Conservation (phyloP, 2,113 vertebrate species). For the Crotalus horridus region DNA sequence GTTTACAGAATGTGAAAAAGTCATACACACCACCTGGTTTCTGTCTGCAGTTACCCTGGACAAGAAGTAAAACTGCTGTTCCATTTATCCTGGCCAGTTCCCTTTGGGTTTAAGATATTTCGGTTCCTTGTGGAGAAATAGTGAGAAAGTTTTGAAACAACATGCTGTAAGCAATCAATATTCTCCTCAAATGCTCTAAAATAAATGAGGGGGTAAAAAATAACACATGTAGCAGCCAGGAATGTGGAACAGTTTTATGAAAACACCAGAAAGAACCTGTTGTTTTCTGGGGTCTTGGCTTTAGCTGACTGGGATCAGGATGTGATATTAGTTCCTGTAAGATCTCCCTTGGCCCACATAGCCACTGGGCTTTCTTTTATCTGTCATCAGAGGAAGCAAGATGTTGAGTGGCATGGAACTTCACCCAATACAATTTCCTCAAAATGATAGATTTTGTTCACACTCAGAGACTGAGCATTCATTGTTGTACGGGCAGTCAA, state of each 20-base stretch:
- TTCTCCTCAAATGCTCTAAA: neutral
- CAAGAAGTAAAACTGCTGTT: slow-evolving; percentile 58
- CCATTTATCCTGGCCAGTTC: slow-evolving; percentile 67
- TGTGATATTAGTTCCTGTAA: neutral
- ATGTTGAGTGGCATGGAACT: slow-evolving; percentile 1
- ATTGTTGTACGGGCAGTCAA: neutral
- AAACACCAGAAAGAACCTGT: neutral
- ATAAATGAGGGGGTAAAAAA: neutral
- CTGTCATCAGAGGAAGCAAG: slow-evolving; percentile 1
- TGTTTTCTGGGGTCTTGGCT: neutral
- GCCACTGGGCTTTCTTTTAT: neutral
- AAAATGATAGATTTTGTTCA: slow-evolving; percentile 1
- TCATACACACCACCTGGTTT: slow-evolving; percentile 69
- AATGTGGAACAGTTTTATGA: neutral
- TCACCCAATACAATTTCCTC: neutral
- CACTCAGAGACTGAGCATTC: neutral
- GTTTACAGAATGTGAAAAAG: slow-evolving; percentile 70
- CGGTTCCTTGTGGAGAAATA: neutral
- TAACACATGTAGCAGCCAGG: neutral
- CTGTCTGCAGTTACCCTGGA: slow-evolving; percentile 65
- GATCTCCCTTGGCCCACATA: neutral
- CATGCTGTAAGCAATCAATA: neutral
- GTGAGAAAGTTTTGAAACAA: neutral
- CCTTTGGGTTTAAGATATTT: slow-evolving; percentile 43
- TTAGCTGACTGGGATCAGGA: neutral